Base-by-base conservation (phyloP, 1,140 invertebrate species). In the Drosophila sturtevanti region DNA sequence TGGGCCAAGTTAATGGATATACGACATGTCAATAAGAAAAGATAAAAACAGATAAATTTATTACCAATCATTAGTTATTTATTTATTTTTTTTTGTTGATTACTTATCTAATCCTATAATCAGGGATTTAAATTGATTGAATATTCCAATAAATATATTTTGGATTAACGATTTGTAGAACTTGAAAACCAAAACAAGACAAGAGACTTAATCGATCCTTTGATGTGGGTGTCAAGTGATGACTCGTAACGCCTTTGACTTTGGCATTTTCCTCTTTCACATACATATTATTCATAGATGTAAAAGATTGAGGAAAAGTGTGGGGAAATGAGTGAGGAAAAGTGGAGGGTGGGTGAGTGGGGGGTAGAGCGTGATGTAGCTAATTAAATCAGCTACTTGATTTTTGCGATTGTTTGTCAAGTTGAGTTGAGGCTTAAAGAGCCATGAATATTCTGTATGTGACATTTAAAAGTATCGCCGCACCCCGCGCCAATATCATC, bases 311-410 rank as follows among this genome's bases (percentile, higher is more conserved):
- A n/a, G 2, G 6, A 0, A 31, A 31, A 31, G 27, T 31, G 27
- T 31, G 27, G n/a, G n/a, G n/a, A n/a, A 10, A 21, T 31, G 41
- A 48, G 41, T 21, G 38, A 11, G 41, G 21, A 18, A 10, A 21
- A 11, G 9, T 21, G 16, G 35, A n/a, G 35, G 6, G 10, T 2
- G 35, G 4, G 35, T 12, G 1, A 1, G 34, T 4, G 4, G 35
- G 4, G 38, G 5, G 14, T 7, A 21, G 22, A 24, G 41, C 7
- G n/a, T 48, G n/a, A 27, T 41, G 38, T 62, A 62, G 24, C 58
- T 71, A 70, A 75, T 75, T 75, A 75, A 75, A 75, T 75, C 56
- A 71, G 58, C 24, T 75, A 68, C 31, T 54, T 71, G 72, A 71
- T 71, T 75, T 75, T 65, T 63, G 60, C 38, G 64, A 64, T 69